Evolutionary conservation across 2,113 vertebrate genomes (phyloP), one percentile per base, ranked within the genome.

Genomic region (Phyllostomus discolor): DNA sequence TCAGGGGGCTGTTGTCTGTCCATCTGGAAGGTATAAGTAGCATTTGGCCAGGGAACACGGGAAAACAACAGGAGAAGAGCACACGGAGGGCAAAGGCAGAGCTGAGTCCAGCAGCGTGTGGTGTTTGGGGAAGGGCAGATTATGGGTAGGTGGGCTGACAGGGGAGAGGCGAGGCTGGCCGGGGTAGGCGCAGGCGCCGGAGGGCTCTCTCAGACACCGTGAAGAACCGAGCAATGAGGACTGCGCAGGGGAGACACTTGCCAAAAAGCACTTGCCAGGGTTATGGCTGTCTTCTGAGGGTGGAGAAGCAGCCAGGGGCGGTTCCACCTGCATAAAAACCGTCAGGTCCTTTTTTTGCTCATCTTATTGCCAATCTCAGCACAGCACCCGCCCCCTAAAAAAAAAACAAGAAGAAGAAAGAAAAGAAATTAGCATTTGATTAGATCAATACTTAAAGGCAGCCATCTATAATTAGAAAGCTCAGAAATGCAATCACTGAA

Each of bases 31-130:
- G 6, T 31, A 31, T 9, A 52, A 87, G 50, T 33, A 31, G 26
- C 52, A 22, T 43, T 70, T 17, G 17, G 33, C 6, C 38, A 75
- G 35, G 33, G 20, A 28, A 31, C 35, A 31, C 10, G 43, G 35
- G 38, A 19, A 62, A 50, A 14, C 4, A 7, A 5, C 1, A 31
- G 52, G n/a, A 1, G 17, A 87, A 54, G 75, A 12, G 28, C 22
- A 9, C 24, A 24, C 0, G 0, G 1, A 24, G 11, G 35, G 38
- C 4, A 4, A 10, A 87, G 66, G 38, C 50, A 35, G 80, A 76
- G 81, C 66, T 12, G 1, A 0, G 4, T 1, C 24, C 17, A 46
- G 83, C 41, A 22, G 0, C 16, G 38, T 26, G 43, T 0, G 4
- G 0, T 22, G 19, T 54, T 9, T 48, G 73, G 41, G 75, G 52